A percentile compares a stretch with the other conserved stretches of the same genome.
phyloP scores from a whole-genome alignment of 2,113 vertebrate genomes.

The Maylandia zebra region DNA sequence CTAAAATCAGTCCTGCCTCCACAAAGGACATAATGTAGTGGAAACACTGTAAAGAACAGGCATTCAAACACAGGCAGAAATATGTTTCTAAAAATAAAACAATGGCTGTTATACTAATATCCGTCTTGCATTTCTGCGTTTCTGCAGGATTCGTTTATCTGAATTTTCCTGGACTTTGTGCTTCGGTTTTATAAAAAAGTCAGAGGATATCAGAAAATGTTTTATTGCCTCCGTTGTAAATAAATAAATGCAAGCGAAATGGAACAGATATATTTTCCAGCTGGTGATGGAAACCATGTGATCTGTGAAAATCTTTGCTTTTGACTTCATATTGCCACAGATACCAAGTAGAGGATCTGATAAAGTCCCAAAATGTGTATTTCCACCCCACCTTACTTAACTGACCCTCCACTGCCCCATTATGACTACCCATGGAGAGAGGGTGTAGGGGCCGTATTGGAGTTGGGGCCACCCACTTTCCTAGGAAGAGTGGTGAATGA shows the following conservation, averaged over 20 bases:
- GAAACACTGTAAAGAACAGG: background rate
- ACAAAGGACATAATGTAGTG: rapidly evolving
- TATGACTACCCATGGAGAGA: rapidly evolving
- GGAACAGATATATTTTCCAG: background rate
- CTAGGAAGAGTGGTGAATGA: background rate
- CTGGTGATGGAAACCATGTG: background rate
- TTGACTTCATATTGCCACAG: background rate
- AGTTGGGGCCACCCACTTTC: background rate
- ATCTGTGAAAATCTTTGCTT: background rate
- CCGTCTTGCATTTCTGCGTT: rapidly evolving
- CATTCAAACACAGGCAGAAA: background rate
- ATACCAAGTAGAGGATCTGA: rapidly evolving
- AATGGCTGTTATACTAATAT: background rate
- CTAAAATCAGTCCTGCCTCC: background rate
- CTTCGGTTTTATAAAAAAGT: background rate
- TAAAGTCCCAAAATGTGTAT: background rate
- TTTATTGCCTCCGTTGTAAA: background rate
- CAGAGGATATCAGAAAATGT: background rate
- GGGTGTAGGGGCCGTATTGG: background rate
- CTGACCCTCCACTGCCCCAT: background rate
- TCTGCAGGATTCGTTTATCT: rapidly evolving
- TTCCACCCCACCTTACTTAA: background rate
- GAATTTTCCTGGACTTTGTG: background rate
- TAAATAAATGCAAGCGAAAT: background rate
- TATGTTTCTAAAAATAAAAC: background rate